Evolutionary conservation across 2,113 vertebrate genomes (phyloP), one percentile per base, ranked within the genome.

Genomic region (Mus pahari): DNA sequence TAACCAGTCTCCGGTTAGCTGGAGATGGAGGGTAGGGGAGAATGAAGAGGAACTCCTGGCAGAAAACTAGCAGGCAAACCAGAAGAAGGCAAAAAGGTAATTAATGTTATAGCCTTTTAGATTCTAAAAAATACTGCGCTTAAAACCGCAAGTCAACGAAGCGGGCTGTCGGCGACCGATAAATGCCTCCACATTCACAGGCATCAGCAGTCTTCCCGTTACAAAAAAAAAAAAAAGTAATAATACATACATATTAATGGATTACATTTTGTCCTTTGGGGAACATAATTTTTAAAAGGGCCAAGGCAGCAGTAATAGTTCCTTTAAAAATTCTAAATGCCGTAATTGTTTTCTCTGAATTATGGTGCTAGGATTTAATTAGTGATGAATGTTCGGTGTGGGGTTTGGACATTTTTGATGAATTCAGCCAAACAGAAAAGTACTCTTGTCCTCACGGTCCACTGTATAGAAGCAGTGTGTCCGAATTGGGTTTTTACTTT

Each of bases 181-280:
- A 98, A 98, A 98, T 98, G 98, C 92, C 98, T 98, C 97, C 97
- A 98, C 93, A 98, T 98, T 98, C 98, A 98, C 98, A 98, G 90
- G 94, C 98, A 98, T 98, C 98, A 98, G 98, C 98, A 98, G 93
- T 97, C 98, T 98, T 97, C 96, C 94, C 97, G 90, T 98, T 98
- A 98, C 96, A 98, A 97, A 62, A 55, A 86, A 89, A 48, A 70
- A 7, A 73, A 73, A 22, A 39, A 98, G 97, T 98, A 98, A 97
- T 98, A 98, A 98, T 98, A 98, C 94, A 97, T 98, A 97, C 97
- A 98, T 98, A 98, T 98, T 98, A 98, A 98, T 98, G 98, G 98
- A 98, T 98, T 97, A 98, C 87, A 96, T 98, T 98, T 98, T 98
- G 98, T 98, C 98, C 98, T 98, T 98, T 98, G 97, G 97, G 98